These are phyloP conservation scores for Macaria notata DNA, from an alignment of 2,888 invertebrate genomes.

Conservation along the genomic window DNA sequence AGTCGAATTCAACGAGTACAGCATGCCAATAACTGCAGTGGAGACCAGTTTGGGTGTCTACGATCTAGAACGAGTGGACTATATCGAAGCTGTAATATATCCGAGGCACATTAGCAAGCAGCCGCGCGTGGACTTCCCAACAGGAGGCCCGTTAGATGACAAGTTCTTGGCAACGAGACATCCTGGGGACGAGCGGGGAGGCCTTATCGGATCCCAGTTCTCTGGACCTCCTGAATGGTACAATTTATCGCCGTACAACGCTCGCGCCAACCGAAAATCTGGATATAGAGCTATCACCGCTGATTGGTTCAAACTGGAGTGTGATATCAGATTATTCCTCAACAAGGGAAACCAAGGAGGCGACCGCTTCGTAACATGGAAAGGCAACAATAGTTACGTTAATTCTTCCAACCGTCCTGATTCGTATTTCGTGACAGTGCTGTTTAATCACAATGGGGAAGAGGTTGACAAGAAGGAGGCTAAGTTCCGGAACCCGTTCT, in stretches of 20 bases:
- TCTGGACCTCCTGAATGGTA: neutral
- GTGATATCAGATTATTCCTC: neutral
- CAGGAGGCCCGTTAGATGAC: neutral
- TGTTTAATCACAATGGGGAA: neutral
- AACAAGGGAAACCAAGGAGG: neutral
- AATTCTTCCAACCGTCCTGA: neutral
- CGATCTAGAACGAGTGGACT: conserved; percentile 1
- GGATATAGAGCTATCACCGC: neutral
- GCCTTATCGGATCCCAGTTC: neutral
- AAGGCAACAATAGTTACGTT: neutral
- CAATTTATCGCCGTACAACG: neutral
- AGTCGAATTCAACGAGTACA: neutral
- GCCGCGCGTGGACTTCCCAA: neutral
- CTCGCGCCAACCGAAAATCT: neutral
- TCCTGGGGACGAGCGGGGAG: neutral
- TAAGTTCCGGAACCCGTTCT: neutral
- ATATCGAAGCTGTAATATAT: conserved; percentile 1
- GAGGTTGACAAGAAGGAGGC: neutral
- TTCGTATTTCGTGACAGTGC: neutral
- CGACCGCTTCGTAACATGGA: neutral
- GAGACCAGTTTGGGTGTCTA: neutral
- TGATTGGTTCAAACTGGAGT: neutral
- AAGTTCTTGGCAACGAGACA: neutral
- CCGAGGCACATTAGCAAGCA: neutral
- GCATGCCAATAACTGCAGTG: neutral